Evolutionary conservation across 2,888 invertebrate genomes (phyloP), one percentile per base, ranked within the genome.

Genomic region (Conops quadrifasciatus): DNA sequence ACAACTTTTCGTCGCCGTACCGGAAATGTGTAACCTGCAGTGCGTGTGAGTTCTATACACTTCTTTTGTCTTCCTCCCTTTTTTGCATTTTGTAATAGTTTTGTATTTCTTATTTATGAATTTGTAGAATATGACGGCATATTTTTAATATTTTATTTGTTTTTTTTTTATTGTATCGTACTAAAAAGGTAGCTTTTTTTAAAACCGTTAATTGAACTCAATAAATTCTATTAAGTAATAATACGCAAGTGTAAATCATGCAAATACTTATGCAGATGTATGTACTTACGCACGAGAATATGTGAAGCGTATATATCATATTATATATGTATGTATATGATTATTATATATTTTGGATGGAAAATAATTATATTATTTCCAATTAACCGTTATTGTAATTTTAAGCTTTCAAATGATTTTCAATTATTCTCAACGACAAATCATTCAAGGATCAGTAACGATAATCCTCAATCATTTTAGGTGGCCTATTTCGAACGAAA

Each of bases 21-120:
- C 66, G 66, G 66, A 66, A 53, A 66, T 26, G 36, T 24, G 53
- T 66, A 53, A 49, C 66, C 53, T 28, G 43, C 26, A 65, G 19
- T 51, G 51, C n/a, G 5, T 5, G 5, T 45, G 28, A 26, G 65
- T 53, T 65, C 65, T 65, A 47, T 49, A 47, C 63, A 24, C 16
- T 24, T 19, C 51, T 21, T 56, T 21, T 56, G 53, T 9, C n/a
- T 2, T 56, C 19, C 7, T 56, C 36, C 15, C 19, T 51, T 24
- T 65, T n/a, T 63, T 63, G 15, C 24, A 28, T 43, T 66, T 49
- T 47, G 1, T 47, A 16, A 47, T 47, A n/a, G n/a, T 21, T 19
- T 49, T 63, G 15, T 21, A 13, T 28, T 24, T 62, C 15, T 49
- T 65, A 49, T 51, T 28, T 66, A 36, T 56, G 66, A 53, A 53